Evolutionary conservation across 2,797 vertebrate genomes (phyloP).

Genomic region (Acanthiza pusilla): DNA sequence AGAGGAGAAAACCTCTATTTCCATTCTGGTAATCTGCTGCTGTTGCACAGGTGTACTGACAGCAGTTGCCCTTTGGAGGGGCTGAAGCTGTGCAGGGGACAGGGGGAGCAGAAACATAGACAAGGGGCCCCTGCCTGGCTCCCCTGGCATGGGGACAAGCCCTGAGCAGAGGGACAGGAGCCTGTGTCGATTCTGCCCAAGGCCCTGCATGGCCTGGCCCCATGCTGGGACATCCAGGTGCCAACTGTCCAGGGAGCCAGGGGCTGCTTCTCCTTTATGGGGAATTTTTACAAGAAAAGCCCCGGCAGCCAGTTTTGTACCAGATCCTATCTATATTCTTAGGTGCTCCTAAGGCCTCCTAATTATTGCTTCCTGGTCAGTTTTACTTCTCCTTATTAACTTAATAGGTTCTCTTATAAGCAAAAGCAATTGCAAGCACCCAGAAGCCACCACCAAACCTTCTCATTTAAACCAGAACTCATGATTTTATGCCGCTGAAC

Average conservation of each 20-base stretch:
- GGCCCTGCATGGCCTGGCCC: background rate
- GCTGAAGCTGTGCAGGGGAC: background rate
- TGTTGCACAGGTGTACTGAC: background rate
- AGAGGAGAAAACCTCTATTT: background rate
- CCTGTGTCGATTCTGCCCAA: background rate
- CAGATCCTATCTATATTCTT: background rate
- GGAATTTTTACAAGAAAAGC: conserved; percentile 35
- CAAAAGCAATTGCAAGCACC: background rate
- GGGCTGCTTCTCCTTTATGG: background rate
- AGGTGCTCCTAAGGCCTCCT: conserved; percentile 19
- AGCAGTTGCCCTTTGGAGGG: background rate
- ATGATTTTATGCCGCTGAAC: background rate
- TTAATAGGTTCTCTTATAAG: conserved; percentile 15
- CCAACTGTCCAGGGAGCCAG: background rate
- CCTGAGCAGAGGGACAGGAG: background rate
- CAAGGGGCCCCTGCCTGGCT: background rate
- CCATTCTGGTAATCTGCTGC: background rate
- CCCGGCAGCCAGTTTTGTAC: background rate
- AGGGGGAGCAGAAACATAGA: rapidly evolving
- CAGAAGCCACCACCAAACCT: background rate
- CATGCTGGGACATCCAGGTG: background rate
- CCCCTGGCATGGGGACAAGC: background rate
- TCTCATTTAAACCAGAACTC: background rate
- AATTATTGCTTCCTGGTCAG: conserved; percentile 33
- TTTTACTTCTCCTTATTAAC: conserved; percentile 45